These are phyloP conservation scores for Alcis repandata DNA, from an alignment of 2,888 invertebrate species.

Conservation along the genomic window DNA sequence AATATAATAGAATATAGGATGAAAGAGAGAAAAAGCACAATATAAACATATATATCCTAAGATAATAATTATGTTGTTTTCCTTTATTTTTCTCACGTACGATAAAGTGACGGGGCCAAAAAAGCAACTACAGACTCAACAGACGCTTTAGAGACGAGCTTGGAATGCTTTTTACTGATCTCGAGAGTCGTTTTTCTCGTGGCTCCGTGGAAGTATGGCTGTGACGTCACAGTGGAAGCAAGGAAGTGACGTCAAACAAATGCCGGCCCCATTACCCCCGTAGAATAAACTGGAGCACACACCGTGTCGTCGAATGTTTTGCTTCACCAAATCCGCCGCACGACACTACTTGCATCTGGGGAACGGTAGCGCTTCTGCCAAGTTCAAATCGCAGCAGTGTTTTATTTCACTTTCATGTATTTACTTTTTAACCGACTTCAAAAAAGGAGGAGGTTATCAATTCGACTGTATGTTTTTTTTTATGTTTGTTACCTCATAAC, in stretches of 20 bases:
- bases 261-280: conserved; percentile 8
- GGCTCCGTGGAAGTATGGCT: not conserved
- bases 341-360: not conserved
- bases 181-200: conserved; percentile 7
- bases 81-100: not conserved
- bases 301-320: not conserved
- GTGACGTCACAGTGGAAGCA: conserved; percentile 7
- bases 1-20: too few species aligned
- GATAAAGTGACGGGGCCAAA: not conserved
- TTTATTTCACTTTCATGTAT: too few species aligned
- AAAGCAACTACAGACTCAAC: not conserved
- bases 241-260: conserved; percentile 19
- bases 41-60: not conserved
- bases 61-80: not conserved
- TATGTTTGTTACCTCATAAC: too few species aligned
- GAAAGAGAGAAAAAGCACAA: not conserved
- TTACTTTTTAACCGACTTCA: too few species aligned
- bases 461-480: too few species aligned
- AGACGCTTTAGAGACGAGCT: not conserved
- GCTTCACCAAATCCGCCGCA: conserved; percentile 1
- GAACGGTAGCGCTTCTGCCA: not conserved
- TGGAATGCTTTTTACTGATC: conserved; percentile 9
- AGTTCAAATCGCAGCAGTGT: too few species aligned
- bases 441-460: too few species aligned
- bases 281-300: not conserved